Evolutionary conservation across 2,113 vertebrate species (phyloP).

Genomic region (Eolophus roseicapilla): DNA sequence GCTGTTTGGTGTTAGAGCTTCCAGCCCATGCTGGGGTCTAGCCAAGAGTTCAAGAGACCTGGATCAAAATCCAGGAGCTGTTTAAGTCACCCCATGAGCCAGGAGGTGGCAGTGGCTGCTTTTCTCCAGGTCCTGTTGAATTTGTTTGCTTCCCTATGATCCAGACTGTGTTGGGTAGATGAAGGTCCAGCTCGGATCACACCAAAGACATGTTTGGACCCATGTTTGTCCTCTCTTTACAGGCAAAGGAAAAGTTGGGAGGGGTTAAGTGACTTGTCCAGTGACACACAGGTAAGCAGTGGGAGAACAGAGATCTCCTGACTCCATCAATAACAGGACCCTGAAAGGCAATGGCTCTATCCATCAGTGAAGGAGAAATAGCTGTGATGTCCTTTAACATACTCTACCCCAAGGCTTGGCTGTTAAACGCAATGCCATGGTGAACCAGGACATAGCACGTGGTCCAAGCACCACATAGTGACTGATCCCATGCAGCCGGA

Average conservation of each 20-base stretch:
- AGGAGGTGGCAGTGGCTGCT: neutral
- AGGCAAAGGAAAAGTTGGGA: neutral
- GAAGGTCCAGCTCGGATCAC: neutral
- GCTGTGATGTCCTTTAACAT: neutral
- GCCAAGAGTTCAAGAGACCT: neutral
- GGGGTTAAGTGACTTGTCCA: neutral
- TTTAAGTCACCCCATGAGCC: neutral
- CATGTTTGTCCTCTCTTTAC: neutral
- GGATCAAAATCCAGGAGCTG: neutral
- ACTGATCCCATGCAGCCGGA: neutral
- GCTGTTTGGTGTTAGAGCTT: neutral
- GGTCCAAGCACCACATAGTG: neutral
- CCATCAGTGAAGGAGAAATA: neutral
- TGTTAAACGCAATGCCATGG: neutral
- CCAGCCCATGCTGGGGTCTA: neutral
- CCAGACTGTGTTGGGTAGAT: neutral
- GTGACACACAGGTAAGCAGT: neutral
- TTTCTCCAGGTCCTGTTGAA: neutral
- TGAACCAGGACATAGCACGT: neutral
- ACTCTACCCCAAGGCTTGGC: neutral
- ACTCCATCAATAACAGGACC: neutral
- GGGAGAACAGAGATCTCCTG: neutral
- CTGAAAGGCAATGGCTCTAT: neutral
- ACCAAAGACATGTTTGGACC: neutral
- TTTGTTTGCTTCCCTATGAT: neutral